Percentiles rank a stretch among this genome's conserved stretches.
These are phyloP conservation scores for Oreochromis mossambicus DNA, from an alignment of 2,797 vertebrate genomes.

Conservation along the genomic window DNA sequence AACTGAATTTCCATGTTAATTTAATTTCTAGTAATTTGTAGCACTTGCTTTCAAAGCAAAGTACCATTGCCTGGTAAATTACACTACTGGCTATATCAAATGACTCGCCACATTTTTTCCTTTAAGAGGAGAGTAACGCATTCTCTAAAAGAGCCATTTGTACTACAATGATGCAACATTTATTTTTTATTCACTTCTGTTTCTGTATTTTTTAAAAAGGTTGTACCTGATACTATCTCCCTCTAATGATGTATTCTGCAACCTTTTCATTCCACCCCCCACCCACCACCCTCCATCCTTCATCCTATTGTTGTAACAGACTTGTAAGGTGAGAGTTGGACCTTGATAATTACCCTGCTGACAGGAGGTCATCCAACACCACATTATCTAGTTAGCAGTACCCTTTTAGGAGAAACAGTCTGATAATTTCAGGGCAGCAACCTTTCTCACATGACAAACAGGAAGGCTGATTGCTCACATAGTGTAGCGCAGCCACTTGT, in stretches of 20 bases:
- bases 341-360: conserved; percentile 56
- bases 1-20: neutral
- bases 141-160: neutral
- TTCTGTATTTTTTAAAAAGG: neutral
- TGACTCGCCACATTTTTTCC: neutral
- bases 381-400: conserved; percentile 39
- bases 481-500: conserved; percentile 36
- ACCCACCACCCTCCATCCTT: neutral
- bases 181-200: neutral
- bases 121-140: neutral
- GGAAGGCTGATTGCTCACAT: conserved; percentile 40
- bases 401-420: conserved; percentile 43
- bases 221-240: neutral
- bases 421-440: conserved; percentile 59
- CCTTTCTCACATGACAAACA: conserved; percentile 61
- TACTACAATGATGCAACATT: neutral
- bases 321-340: conserved; percentile 65
- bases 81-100: accelerated
- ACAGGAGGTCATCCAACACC: conserved; percentile 70
- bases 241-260: neutral
- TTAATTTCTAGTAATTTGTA: neutral
- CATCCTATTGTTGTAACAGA: conserved; percentile 31
- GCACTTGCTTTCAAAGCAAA: neutral
- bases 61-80: accelerated
- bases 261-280: neutral